These are phyloP conservation scores for Odontocolon sp. DNA, from an alignment of 2,888 invertebrate genomes.

Conservation along the genomic window DNA sequence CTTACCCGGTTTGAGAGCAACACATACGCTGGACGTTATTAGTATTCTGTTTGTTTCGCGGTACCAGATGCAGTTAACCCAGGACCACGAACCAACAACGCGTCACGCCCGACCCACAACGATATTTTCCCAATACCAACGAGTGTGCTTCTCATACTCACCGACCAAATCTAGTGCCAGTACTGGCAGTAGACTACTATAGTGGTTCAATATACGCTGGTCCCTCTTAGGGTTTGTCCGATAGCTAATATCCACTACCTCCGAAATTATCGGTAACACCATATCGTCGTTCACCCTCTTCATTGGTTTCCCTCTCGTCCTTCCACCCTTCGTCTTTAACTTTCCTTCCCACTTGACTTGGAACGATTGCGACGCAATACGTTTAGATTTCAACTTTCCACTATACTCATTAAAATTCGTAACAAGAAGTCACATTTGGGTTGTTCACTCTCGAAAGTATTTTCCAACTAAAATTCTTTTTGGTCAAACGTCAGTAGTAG, in stretches of 20 bases:
- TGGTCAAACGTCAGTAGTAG: too few relatives aligned
- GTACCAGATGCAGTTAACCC: conserved; percentile 76
- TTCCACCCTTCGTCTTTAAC: not conserved
- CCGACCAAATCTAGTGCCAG: conserved; percentile 16
- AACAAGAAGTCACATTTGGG: not conserved
- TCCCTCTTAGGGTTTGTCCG: not conserved
- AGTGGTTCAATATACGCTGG: not conserved
- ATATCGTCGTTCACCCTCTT: conserved; percentile 21
- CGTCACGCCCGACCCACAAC: conserved; percentile 60
- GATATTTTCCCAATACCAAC: conserved; percentile 45
- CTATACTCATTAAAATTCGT: not conserved
- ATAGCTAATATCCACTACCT: conserved; percentile 9
- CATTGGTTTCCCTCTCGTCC: not conserved
- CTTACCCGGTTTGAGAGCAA: conserved; percentile 32
- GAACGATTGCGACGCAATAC: not conserved
- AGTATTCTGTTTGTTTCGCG: conserved; percentile 78
- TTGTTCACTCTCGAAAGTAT: not conserved
- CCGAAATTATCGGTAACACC: conserved; percentile 39
- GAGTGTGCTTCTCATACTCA: not conserved
- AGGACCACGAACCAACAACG: conserved; percentile 66
- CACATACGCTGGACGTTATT: conserved; percentile 69
- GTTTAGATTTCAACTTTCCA: conserved; percentile 37
- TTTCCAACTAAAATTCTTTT: too few relatives aligned
- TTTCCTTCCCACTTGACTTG: not conserved
- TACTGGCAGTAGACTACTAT: not conserved